Evolutionary conservation across 1,140 invertebrate genomes (phyloP), one percentile per base, ranked within the genome.

Genomic region (Heliothis subflexa): DNA sequence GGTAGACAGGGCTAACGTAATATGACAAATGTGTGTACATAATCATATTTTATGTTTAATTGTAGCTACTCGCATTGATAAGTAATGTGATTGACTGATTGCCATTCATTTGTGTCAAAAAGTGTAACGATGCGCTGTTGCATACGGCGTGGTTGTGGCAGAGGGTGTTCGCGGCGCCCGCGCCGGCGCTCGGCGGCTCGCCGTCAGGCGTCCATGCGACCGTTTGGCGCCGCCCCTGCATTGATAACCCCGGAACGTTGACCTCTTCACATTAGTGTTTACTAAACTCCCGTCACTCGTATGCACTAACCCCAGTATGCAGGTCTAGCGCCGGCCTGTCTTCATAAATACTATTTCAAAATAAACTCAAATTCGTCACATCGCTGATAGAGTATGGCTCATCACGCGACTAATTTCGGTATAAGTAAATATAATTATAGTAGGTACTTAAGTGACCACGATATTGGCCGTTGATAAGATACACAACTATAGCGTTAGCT

Each of bases 231-330:
- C 91, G 89, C 86, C 88, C 85, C 87, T 87, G 78, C 81, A 47
- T 59, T 61, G 92, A 92, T 93, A 93, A 93, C 92, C 92, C 85
- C 86, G 85, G 91, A 88, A 86, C 91, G 89, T 92, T 92, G 92
- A 93, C 92, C 92, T 79, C 83, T 25, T 87, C 87, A 88, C 88
- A 87, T 89, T 91, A 88, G 82, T 90, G 89, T 91, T 89, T 91
- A 93, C 88, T 88, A 89, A 92, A 87, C 85, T 84, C 74, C 79
- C 82, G 82, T 84, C 80, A 87, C 83, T 85, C 81, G 66, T 81
- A 88, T 88, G 82, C 85, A 87, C 81, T 74, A 79, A 77, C 57
- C 81, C 70, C 68, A 83, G 76, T 74, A 81, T 87, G 80, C 80
- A 81, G 82, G 62, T 28, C 50, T 13, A 50, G 18, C 18, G 45